Percentiles rank a stretch among this genome's conserved stretches.
phyloP scores from a whole-genome alignment of 2,113 vertebrate genomes.

The Charadrius vociferus region DNA sequence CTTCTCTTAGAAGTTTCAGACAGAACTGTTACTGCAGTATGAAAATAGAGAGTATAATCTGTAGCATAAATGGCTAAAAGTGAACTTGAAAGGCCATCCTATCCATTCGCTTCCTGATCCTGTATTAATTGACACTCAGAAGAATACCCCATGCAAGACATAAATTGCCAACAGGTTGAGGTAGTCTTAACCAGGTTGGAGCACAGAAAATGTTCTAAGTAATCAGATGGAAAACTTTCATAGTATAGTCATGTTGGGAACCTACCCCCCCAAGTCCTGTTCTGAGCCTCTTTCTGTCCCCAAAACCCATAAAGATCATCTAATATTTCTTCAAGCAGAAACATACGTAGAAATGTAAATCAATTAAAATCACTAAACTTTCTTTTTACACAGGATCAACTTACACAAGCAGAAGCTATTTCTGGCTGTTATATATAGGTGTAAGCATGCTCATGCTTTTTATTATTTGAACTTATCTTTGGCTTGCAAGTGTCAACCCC shows the following conservation, averaged over 20 bases:
- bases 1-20: neutral
- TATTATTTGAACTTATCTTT: neutral
- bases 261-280: accelerated
- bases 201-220: neutral
- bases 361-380: neutral
- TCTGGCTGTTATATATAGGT: neutral
- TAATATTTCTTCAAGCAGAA: neutral
- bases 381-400: neutral
- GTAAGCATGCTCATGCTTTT: neutral
- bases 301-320: neutral
- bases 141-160: neutral
- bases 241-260: neutral
- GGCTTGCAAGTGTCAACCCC: neutral
- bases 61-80: neutral
- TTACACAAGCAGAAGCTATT: neutral
- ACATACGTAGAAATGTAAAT: neutral
- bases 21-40: neutral
- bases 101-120: neutral
- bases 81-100: neutral
- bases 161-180: neutral
- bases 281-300: neutral
- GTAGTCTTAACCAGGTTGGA: neutral
- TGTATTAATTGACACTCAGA: neutral
- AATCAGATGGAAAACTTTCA: neutral
- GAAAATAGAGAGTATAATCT: neutral